These are phyloP conservation scores for Lysiphlebus fabarum DNA, from an alignment of 1,140 invertebrate species.

Conservation along the genomic window DNA sequence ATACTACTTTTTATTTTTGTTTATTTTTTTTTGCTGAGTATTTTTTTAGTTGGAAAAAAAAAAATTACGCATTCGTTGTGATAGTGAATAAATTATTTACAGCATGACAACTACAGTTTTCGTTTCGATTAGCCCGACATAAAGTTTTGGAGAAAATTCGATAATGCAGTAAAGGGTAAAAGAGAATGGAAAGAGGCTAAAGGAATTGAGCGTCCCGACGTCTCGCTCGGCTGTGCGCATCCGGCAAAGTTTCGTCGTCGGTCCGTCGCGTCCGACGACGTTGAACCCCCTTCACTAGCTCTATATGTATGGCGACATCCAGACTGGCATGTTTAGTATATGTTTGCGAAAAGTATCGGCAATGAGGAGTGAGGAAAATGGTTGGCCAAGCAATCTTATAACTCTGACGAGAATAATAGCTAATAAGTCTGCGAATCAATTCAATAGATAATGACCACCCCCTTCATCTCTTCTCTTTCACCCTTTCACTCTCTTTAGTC, in stretches of 20 bases:
- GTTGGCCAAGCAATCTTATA: conserved; percentile 35
- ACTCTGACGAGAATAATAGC: conserved; percentile 40
- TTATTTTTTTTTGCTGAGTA: too few species aligned
- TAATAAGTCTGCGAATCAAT: conserved; percentile 51
- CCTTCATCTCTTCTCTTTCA: neutral
- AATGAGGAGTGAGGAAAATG: neutral
- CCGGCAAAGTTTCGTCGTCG: conserved; percentile 26
- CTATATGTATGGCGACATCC: conserved; percentile 16
- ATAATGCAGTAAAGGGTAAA: conserved; percentile 20
- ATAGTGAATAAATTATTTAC: conserved; percentile 27
- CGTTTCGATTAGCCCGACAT: conserved; percentile 25
- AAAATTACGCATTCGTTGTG: neutral
- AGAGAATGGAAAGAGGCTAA: too few species aligned
- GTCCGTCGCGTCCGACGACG: conserved; percentile 26
- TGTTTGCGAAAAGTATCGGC: too few species aligned
- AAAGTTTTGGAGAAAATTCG: conserved; percentile 25
- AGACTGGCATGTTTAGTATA: conserved; percentile 1
- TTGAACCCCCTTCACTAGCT: conserved; percentile 11
- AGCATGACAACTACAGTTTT: conserved; percentile 23
- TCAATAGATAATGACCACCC: conserved; percentile 41
- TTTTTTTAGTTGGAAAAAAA: too few species aligned
- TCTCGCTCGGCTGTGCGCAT: conserved; percentile 27
- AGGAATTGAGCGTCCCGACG: conserved; percentile 23
- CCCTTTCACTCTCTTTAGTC: conserved; percentile 1
- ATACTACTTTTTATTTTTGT: too few species aligned